phyloP scores from a whole-genome alignment of 1,140 invertebrate species.

The Cydia pomonella region DNA sequence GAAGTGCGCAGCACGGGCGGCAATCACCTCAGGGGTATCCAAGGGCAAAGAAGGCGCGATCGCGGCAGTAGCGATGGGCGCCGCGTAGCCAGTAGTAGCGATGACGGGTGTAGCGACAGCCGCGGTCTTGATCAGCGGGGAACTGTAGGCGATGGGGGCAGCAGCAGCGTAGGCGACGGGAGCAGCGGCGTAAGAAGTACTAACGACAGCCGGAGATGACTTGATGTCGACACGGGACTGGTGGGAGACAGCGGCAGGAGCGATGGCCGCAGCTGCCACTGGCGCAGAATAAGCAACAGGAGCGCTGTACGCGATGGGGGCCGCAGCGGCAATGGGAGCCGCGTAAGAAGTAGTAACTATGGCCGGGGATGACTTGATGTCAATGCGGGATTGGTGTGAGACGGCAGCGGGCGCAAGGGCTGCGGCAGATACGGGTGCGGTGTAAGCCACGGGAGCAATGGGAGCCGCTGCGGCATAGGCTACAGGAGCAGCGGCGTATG shows the following conservation, averaged over 20 bases:
- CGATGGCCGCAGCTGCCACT: constrained; percentile 21
- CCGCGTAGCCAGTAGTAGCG: constrained; percentile 18
- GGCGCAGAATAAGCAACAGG: constrained; percentile 40
- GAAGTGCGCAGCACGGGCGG: constrained; percentile 74
- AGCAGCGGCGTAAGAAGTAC: constrained; percentile 22
- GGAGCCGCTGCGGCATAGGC: constrained; percentile 41
- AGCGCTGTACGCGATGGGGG: constrained; percentile 35
- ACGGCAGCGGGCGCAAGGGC: constrained; percentile 25
- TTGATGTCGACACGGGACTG: constrained; percentile 36
- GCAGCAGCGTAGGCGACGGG: constrained; percentile 38
- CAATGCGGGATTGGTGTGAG: constrained; percentile 34
- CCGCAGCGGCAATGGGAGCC: constrained; percentile 38
- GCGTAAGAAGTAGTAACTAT: constrained; percentile 16
- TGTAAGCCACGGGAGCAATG: constrained; percentile 44
- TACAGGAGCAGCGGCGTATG: constrained; percentile 46
- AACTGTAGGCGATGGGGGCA: constrained; percentile 24
- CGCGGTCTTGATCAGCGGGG: constrained; percentile 49
- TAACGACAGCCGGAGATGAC: constrained; percentile 25
- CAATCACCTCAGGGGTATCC: constrained; percentile 75
- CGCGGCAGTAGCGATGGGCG: constrained; percentile 40
- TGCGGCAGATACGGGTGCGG: constrained; percentile 37
- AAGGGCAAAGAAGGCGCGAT: constrained; percentile 41
- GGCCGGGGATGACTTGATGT: constrained; percentile 34
- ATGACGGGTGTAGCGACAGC: constrained; percentile 47
- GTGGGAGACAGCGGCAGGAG: constrained; percentile 34